phyloP scores from a whole-genome alignment of 2,797 vertebrate genomes.

The Manis javanica region DNA sequence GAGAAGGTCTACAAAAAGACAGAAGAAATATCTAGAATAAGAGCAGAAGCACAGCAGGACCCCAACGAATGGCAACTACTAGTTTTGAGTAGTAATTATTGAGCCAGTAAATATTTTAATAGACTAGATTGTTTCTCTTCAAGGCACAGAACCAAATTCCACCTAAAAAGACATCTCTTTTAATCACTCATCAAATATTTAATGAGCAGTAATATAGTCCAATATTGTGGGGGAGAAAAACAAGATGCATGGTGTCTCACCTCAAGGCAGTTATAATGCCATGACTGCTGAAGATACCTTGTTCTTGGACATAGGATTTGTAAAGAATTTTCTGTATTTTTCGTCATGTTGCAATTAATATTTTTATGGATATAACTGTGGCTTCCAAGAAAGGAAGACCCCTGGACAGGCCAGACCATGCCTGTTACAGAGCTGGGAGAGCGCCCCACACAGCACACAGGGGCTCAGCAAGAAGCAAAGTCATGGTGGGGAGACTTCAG shows the following conservation, averaged over 20 bases:
- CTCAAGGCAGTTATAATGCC: background rate
- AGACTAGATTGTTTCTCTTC: slow-evolving; percentile 22
- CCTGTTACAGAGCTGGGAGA: background rate
- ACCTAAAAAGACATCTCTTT: slow-evolving; percentile 28
- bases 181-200: slow-evolving; percentile 27
- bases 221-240: background rate
- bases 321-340: background rate
- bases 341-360: background rate
- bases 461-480: background rate
- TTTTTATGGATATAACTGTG: background rate
- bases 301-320: background rate
- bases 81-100: background rate
- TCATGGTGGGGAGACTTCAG: background rate
- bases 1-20: background rate
- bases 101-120: slow-evolving; percentile 5
- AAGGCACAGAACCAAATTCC: background rate
- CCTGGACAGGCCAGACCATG: background rate
- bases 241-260: background rate
- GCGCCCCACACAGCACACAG: too few species aligned
- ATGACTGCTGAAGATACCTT: background rate
- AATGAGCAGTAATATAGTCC: background rate
- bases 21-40: background rate
- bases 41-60: background rate
- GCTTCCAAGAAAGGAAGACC: background rate
- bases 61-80: background rate